phyloP scores from a whole-genome alignment of 2,888 invertebrate species.

The Pyrrhosoma nymphula region DNA sequence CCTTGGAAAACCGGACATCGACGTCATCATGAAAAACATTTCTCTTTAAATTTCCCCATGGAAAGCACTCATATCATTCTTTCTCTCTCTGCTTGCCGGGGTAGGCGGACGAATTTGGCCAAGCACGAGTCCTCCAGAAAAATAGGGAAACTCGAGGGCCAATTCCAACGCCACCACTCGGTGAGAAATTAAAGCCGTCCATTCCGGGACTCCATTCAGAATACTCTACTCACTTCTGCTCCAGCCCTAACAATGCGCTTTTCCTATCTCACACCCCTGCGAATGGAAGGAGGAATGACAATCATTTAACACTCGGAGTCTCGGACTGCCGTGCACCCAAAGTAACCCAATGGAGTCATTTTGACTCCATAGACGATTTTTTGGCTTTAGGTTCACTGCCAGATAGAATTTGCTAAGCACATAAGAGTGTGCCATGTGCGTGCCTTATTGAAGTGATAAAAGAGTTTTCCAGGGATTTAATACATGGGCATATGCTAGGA shows the following conservation, averaged over 20 bases:
- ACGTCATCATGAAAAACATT: conserved; percentile 60
- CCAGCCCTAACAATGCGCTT: not conserved
- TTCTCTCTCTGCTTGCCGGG: not conserved
- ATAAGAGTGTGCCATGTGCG: too few relatives aligned
- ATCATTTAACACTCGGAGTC: too few relatives aligned
- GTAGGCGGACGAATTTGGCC: conserved; percentile 39
- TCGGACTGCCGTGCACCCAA: too few relatives aligned
- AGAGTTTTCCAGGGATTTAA: too few relatives aligned
- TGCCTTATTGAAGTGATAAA: too few relatives aligned
- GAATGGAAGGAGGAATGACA: not conserved
- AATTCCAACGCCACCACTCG: conserved; percentile 44
- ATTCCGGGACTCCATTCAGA: not conserved
- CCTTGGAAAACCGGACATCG: conserved; percentile 65
- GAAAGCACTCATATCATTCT: conserved; percentile 36
- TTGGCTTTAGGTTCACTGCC: too few relatives aligned
- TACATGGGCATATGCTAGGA: too few relatives aligned
- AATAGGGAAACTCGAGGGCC: conserved; percentile 66
- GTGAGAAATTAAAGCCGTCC: conserved; percentile 62
- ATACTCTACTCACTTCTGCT: not conserved
- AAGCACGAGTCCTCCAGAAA: conserved; percentile 40
- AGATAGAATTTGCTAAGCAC: too few relatives aligned
- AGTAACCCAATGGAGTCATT: too few relatives aligned
- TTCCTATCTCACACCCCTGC: not conserved
- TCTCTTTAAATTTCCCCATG: conserved; percentile 49
- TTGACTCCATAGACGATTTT: too few relatives aligned